phyloP scores from a whole-genome alignment of 2,888 invertebrate species.

The Brachyptera putata region DNA sequence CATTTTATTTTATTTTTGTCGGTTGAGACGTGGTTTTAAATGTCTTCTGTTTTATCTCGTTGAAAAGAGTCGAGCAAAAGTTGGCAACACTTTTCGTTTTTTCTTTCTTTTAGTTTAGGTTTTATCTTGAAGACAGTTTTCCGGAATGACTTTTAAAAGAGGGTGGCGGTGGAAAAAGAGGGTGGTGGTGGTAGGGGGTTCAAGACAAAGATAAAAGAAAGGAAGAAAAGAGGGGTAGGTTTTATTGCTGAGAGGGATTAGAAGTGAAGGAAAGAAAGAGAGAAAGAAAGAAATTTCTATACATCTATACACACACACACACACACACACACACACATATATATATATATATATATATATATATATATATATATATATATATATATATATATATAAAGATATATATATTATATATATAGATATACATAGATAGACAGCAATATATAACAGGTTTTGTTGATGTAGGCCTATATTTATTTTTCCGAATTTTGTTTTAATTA shows the following conservation, averaged over 20 bases:
- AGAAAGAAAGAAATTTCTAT: constrained; percentile 20
- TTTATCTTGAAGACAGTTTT: constrained; percentile 18
- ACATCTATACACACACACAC: too few relatives aligned
- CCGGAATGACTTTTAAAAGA: constrained; percentile 9
- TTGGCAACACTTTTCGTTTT: constrained; percentile 15
- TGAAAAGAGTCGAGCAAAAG: constrained; percentile 4
- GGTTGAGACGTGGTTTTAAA: constrained; percentile 3
- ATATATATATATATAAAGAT: too few relatives aligned
- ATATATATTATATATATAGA: too few relatives aligned
- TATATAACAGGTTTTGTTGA: too few relatives aligned
- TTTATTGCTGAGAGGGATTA: too few relatives aligned
- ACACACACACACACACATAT: too few relatives aligned
- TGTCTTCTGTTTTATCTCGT: constrained; percentile 4
- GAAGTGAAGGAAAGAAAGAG: constrained; percentile 14
- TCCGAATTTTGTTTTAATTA: too few relatives aligned
- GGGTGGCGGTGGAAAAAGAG: background rate
- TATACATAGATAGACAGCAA: too few relatives aligned
- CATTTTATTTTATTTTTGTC: constrained; percentile 14
- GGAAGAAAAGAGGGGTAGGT: constrained; percentile 18
- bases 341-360: too few relatives aligned
- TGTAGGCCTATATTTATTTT: too few relatives aligned
- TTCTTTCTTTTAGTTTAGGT: constrained; percentile 15
- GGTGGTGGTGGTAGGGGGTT: constrained; percentile 1
- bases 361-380: too few relatives aligned
- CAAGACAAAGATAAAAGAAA: constrained; percentile 19